These are phyloP conservation scores for Cuniculus paca DNA, from an alignment of 2,797 vertebrate genomes.

Conservation along the genomic window DNA sequence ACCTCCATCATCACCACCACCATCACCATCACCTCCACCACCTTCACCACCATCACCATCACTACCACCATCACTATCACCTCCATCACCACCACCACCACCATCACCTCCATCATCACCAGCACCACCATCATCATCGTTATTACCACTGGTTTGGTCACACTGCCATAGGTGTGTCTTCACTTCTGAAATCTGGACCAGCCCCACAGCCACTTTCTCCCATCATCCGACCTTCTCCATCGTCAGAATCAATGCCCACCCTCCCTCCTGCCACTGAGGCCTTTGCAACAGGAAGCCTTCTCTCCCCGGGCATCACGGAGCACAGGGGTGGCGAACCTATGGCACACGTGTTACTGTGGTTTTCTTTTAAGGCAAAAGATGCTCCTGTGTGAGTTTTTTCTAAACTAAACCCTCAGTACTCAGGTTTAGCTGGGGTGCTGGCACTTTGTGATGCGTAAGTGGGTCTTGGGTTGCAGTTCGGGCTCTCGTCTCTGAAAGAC, in stretches of 20 bases:
- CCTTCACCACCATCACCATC: too few species aligned
- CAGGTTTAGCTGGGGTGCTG: neutral
- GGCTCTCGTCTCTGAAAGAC: neutral
- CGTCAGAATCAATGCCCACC: neutral
- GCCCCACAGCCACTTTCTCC: neutral
- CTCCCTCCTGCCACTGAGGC: neutral
- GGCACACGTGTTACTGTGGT: neutral
- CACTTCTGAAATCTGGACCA: accelerated
- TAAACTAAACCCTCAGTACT: neutral
- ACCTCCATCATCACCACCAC: neutral
- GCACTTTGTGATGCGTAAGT: neutral
- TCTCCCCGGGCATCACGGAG: neutral
- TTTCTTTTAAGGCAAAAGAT: neutral
- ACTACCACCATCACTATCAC: too few species aligned
- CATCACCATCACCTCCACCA: too few species aligned
- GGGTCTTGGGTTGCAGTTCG: neutral
- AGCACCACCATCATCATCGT: too few species aligned
- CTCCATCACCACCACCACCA: too few species aligned
- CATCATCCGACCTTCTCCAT: neutral
- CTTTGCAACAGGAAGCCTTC: neutral
- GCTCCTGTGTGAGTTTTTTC: neutral
- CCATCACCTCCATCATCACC: too few species aligned
- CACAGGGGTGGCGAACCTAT: neutral
- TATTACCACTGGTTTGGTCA: neutral
- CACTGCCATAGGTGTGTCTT: neutral